phyloP scores from a whole-genome alignment of 1,140 invertebrate species.

The Pinna nobilis region DNA sequence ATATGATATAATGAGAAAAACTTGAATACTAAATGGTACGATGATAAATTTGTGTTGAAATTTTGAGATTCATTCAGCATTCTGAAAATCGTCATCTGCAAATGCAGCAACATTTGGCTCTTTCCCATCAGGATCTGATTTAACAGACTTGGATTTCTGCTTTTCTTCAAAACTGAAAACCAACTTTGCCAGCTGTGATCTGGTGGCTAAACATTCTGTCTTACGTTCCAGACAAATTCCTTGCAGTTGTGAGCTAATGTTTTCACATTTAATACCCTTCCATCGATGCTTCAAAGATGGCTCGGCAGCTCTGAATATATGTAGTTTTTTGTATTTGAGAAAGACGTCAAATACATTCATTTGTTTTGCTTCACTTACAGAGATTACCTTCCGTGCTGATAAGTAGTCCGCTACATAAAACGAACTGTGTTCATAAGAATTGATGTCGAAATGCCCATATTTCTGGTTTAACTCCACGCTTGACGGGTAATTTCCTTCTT shows the following conservation, averaged over 20 bases:
- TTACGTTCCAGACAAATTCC: slow-evolving; percentile 65
- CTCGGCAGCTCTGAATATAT: slow-evolving; percentile 84
- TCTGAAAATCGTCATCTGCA: too few relatives aligned
- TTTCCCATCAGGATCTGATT: too few relatives aligned
- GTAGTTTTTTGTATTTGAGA: slow-evolving; percentile 78
- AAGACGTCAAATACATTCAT: slow-evolving; percentile 81
- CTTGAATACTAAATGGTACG: too few relatives aligned
- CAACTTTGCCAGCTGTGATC: slow-evolving; percentile 71
- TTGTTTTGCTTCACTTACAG: slow-evolving; percentile 41
- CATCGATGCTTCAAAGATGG: slow-evolving; percentile 81
- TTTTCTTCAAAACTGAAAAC: slow-evolving; percentile 54
- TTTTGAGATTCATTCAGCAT: too few relatives aligned
- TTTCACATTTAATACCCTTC: slow-evolving; percentile 73
- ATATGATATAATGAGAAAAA: too few relatives aligned
- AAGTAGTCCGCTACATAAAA: slow-evolving; percentile 91
- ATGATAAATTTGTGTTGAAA: too few relatives aligned
- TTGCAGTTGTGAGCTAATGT: slow-evolving; percentile 49
- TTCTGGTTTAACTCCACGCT: slow-evolving; percentile 85
- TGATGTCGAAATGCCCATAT: slow-evolving; percentile 86
- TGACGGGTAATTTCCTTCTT: slow-evolving; percentile 73
- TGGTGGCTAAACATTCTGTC: slow-evolving; percentile 67
- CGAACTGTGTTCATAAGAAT: slow-evolving; percentile 83
- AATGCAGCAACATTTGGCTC: too few relatives aligned
- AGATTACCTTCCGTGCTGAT: slow-evolving; percentile 79
- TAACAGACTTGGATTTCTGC: too few relatives aligned